phyloP scores from a whole-genome alignment of 2,888 invertebrate genomes.

The Eledona agricola region DNA sequence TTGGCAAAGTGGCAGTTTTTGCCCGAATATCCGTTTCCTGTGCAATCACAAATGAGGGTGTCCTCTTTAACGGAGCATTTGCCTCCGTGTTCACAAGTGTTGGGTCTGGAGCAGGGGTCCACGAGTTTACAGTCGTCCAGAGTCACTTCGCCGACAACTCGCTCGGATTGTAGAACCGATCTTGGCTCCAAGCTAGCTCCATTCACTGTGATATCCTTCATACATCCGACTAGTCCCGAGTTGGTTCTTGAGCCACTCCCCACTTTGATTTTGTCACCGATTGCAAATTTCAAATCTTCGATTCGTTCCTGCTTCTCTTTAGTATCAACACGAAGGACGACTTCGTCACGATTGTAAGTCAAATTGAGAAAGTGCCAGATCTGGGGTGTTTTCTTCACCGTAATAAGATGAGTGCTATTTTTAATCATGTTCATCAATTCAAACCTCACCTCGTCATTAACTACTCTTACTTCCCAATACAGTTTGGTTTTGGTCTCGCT shows the following conservation, averaged over 20 bases:
- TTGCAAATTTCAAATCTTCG: conserved; percentile 58
- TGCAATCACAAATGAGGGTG: conserved; percentile 88
- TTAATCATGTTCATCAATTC: conserved; percentile 79
- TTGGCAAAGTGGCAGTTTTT: conserved; percentile 95
- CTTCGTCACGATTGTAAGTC: conserved; percentile 77
- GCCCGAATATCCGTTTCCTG: conserved; percentile 89
- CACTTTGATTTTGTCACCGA: conserved; percentile 66
- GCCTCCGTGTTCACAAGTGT: conserved; percentile 92
- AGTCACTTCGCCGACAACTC: conserved; percentile 88
- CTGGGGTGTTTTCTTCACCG: conserved; percentile 82
- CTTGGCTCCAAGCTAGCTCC: conserved; percentile 80
- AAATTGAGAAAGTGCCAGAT: conserved; percentile 87
- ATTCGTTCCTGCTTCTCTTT: conserved; percentile 71
- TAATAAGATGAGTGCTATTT: conserved; percentile 79
- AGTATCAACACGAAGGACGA: conserved; percentile 79
- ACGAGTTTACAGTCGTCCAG: conserved; percentile 90
- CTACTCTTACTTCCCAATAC: conserved; percentile 89
- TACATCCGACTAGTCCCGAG: conserved; percentile 88
- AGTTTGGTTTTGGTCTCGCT: conserved; percentile 81
- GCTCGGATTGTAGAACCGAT: conserved; percentile 79
- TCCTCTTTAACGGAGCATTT: conserved; percentile 90
- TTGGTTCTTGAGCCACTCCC: conserved; percentile 82
- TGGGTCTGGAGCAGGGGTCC: conserved; percentile 87
- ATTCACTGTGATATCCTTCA: conserved; percentile 88
- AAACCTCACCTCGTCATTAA: conserved; percentile 86